A percentile compares a stretch with the other conserved stretches of the same genome.
Conservation (phyloP, 1,140 invertebrate genomes). For the Agraylea sexmaculata region DNA sequence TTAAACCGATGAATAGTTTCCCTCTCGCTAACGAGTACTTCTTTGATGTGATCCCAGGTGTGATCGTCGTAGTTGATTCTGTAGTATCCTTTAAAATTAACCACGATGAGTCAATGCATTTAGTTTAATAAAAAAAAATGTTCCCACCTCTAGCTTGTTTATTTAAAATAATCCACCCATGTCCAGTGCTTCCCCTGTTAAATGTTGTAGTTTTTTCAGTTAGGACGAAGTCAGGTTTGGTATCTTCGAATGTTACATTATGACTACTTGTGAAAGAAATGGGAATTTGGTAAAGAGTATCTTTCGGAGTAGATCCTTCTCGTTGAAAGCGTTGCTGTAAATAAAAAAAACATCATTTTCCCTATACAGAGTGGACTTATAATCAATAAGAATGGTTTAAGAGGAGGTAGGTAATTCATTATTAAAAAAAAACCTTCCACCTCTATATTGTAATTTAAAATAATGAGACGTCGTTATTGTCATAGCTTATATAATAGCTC, state of each 20-base stretch:
- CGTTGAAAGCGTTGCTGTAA: constrained; percentile 3
- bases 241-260: constrained; percentile 35
- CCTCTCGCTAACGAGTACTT: constrained; percentile 37
- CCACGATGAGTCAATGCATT: too few species aligned
- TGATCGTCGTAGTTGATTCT: constrained; percentile 63
- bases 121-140: too few species aligned
- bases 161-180: constrained; percentile 47
- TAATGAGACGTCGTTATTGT: too few species aligned
- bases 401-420: too few species aligned
- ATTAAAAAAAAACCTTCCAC: too few species aligned
- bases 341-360: too few species aligned
- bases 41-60: constrained; percentile 51
- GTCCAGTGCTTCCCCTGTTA: constrained; percentile 22
- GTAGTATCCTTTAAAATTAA: constrained; percentile 53
- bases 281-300: constrained; percentile 40
- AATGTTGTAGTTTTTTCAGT: constrained; percentile 22
- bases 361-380: too few species aligned
- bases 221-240: constrained; percentile 29
- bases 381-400: too few species aligned
- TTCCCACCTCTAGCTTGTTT: constrained; percentile 44
- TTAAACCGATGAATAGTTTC: too few species aligned
- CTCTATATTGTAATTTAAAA: too few species aligned
- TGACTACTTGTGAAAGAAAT: constrained; percentile 37
- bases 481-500: too few species aligned
- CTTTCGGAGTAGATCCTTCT: constrained; percentile 8